Evolutionary conservation across 2,888 invertebrate genomes (phyloP), one percentile per base, ranked within the genome.

Genomic region (Dromius quadrimaculatus): DNA sequence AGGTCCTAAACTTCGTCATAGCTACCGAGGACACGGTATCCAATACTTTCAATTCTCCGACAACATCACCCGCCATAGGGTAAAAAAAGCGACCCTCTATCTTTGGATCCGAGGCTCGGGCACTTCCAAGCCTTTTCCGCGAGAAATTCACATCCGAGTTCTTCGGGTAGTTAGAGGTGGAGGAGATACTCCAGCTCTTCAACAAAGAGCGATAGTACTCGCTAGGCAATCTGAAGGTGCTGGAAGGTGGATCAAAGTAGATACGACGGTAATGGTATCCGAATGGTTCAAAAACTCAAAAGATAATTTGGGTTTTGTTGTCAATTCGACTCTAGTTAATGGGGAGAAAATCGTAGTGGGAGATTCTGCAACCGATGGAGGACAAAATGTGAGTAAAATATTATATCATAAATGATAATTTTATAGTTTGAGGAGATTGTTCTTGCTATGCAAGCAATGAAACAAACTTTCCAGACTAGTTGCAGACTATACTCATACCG

Each of bases 231-330:
- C 85, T n/a, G 78, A 86, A 78, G 84, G 88, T 9, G 85, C 83
- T 1, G 91, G 90, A 2, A 87, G 86, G 57, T 94, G 93, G 93
- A 83, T 93, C 73, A 88, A 88, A 75, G 83, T 94, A 59, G 92
- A 94, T 77, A 85, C 94, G 4, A 89, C 90, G 45, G 87, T 88
- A 47, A 87, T 93, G 83, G 89, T 93, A 32, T 87, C 88, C 54
- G 90, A 91, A 76, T 94, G 93, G 90, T 89, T 92, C 80, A 89
- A 89, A 74, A 86, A 89, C 79, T 90, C 91, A 1, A 84, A 89
- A 69, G 89, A 90, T 76, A 92, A 91, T 79, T 87, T 91, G 76
- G 93, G 93, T 38, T 88, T 95, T 76, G 87, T 92, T 17, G 86
- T 95, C 75, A 91, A 90, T 81, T 88, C 87, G 75, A 86, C 86